Base-by-base conservation (phyloP, 1,140 invertebrate species). In the Pseudobourletiella spinata region DNA sequence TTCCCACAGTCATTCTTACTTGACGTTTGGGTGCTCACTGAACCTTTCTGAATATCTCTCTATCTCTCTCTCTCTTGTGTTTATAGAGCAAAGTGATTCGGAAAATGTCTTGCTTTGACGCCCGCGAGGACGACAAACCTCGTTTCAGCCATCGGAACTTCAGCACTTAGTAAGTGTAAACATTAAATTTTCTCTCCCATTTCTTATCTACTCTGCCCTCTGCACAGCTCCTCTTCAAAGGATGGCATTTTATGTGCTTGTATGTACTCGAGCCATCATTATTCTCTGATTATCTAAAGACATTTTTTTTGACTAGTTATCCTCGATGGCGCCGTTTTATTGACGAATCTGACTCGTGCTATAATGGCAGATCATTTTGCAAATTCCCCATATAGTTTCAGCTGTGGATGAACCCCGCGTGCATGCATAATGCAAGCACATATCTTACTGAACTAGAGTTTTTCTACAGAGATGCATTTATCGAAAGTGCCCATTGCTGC, bases 91-190 rank as follows among this genome's bases (percentile, higher is more conserved):
- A 58, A 57, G 50, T 48, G 16, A 43, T 66, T 20, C 57, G 65
- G 43, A 67, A 67, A 57, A 70, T 70, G 63, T 67, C 65, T 32
- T 70, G 68, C 48, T 70, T 70, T 50, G 68, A 70, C 35, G 24
- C 59, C 44, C 59, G 60, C 29, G 62, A 63, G 29, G 64, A 61
- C 22, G 61, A 66, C 15, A 59, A 56, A 18, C 68, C 64, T 18
- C 32, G 60, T 2, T 50, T 59, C 29, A 66, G 60, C 1, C 63
- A 70, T 56, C 62, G 52, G 18, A 66, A 61, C 18, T 70, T 70
- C 48, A 66, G 63, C 51, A 70, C 68, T 30, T 66, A 67, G 68
- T 70, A 57, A 66, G 65, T 11, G n/a, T 39, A n/a, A 8, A 39
- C n/a, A 11, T 39, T 39, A 39, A 11, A 39, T n/a, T 11, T 11